phyloP scores from a whole-genome alignment of 2,888 invertebrate species.

The Platypus cylindrus region DNA sequence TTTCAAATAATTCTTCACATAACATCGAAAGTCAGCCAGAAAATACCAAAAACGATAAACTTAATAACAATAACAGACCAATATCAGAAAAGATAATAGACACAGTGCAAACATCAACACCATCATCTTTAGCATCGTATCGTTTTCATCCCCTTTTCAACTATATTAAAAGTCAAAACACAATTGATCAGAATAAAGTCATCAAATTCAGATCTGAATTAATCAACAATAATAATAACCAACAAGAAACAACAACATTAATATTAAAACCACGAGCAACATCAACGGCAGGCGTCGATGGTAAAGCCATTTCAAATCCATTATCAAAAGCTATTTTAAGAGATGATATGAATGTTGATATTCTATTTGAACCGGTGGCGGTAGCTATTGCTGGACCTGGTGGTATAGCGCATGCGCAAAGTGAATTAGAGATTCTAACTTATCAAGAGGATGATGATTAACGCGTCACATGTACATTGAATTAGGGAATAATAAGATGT shows the following conservation, averaged over 20 bases:
- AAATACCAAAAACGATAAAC: too few species aligned
- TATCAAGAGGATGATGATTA: too few species aligned
- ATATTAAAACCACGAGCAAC: conserved; percentile 53
- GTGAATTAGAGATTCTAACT: conserved; percentile 51
- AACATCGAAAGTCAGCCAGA: too few species aligned
- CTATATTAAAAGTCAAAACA: conserved; percentile 27
- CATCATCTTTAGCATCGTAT: conserved; percentile 20
- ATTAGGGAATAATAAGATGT: too few species aligned
- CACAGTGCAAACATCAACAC: conserved; percentile 1
- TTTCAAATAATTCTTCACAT: conserved; percentile 17
- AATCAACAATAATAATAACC: conserved; percentile 17
- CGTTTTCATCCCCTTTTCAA: conserved; percentile 28
- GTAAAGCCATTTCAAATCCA: conserved; percentile 58
- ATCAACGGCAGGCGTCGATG: conserved; percentile 51
- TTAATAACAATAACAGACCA: neutral
- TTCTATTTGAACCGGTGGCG: conserved; percentile 54
- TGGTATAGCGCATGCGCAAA: conserved; percentile 63
- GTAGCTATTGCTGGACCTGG: conserved; percentile 63
- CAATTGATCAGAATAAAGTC: conserved; percentile 22
- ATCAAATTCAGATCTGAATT: conserved; percentile 22
- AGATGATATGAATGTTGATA: conserved; percentile 46
- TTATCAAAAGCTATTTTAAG: conserved; percentile 51
- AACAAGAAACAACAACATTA: conserved; percentile 29
- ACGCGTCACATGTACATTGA: too few species aligned
- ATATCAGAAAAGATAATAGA: neutral